These are phyloP conservation scores for Drosophila ercepeae DNA, from an alignment of 1,140 invertebrate species.

Conservation along the genomic window DNA sequence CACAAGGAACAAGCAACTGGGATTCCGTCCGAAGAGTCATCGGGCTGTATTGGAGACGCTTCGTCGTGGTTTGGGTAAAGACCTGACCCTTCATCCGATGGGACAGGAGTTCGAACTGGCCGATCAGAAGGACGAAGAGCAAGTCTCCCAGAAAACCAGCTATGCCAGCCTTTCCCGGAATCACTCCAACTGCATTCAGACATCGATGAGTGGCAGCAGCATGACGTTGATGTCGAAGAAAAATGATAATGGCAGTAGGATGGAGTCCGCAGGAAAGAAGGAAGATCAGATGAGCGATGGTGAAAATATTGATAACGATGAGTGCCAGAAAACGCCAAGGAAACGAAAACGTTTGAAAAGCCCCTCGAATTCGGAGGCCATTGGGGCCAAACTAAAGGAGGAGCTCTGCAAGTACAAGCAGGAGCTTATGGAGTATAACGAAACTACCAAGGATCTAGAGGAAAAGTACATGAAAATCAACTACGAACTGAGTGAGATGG, in stretches of 20 bases:
- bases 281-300: conserved; percentile 1
- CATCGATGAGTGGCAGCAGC: conserved; percentile 1
- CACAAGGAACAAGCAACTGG: conserved; percentile 1
- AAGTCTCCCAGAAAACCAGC: conserved; percentile 22
- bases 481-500: conserved; percentile 70
- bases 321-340: background rate
- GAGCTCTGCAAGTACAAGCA: conserved; percentile 75
- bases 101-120: conserved; percentile 43
- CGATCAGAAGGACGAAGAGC: conserved; percentile 4
- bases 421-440: conserved; percentile 75
- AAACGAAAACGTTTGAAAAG: background rate
- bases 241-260: background rate
- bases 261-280: background rate
- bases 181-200: background rate
- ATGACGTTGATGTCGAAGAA: conserved; percentile 1
- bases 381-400: conserved; percentile 67
- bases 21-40: conserved; percentile 3
- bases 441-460: conserved; percentile 73
- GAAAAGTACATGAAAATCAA: conserved; percentile 80
- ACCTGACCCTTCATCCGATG: conserved; percentile 11
- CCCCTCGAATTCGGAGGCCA: conserved; percentile 31
- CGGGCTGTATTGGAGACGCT: background rate
- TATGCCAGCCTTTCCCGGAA: conserved; percentile 22
- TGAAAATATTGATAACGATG: conserved; percentile 7
- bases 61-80: background rate